Evolutionary conservation across 1,140 invertebrate genomes (phyloP).

Genomic region (Branchinecta lynchi): DNA sequence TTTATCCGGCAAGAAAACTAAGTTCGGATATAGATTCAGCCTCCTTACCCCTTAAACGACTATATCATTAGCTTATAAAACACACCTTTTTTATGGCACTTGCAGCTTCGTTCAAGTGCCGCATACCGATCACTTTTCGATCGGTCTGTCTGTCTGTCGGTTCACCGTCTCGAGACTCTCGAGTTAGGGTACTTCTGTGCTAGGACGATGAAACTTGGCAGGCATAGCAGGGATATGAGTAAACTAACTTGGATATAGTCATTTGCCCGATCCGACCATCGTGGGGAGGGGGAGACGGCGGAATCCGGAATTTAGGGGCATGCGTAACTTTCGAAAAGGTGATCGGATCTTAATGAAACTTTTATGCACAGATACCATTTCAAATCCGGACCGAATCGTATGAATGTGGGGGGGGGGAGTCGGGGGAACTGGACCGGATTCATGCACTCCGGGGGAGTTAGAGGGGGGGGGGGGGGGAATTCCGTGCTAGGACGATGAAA

Average conservation of each 20-base stretch:
- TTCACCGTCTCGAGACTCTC: background rate
- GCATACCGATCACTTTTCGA: too few species aligned
- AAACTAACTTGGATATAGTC: background rate
- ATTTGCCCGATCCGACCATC: background rate
- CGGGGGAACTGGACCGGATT: too few species aligned
- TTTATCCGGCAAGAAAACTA: too few species aligned
- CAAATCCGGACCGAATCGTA: conserved; percentile 8
- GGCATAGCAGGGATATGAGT: background rate
- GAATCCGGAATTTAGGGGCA: background rate
- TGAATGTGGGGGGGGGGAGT: too few species aligned
- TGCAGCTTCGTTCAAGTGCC: too few species aligned
- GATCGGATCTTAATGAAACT: conserved; percentile 6
- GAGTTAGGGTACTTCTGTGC: background rate
- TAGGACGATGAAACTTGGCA: conserved; percentile 5
- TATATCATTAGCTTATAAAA: too few species aligned
- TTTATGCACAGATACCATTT: background rate
- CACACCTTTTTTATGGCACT: too few species aligned
- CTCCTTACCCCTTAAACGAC: too few species aligned
- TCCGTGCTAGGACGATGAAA: too few species aligned
- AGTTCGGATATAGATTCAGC: too few species aligned
- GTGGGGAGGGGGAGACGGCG: background rate
- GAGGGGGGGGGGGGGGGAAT: too few species aligned
- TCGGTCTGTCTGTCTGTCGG: background rate
- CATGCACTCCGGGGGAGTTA: too few species aligned
- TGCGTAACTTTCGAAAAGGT: background rate